Percentiles rank a stretch among this genome's conserved stretches.
These are phyloP conservation scores for Andricus quercusramuli DNA, from an alignment of 2,888 invertebrate species.

Conservation along the genomic window DNA sequence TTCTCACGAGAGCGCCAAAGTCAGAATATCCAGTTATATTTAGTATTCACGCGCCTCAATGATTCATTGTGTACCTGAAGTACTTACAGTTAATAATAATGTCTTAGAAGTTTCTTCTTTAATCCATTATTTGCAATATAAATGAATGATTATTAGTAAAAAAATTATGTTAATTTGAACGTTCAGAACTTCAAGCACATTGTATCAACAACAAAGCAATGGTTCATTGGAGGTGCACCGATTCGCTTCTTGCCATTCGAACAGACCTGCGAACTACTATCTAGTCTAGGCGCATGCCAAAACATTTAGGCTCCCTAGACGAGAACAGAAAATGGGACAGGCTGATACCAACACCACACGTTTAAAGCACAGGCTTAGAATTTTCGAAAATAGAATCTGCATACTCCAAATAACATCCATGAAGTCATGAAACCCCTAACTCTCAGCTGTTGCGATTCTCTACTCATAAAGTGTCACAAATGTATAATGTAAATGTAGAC, in stretches of 20 bases:
- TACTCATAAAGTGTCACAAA: background rate
- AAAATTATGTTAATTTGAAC: no score
- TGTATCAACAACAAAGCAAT: conserved; percentile 2
- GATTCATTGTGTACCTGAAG: background rate
- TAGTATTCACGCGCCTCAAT: conserved; percentile 3
- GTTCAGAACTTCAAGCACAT: no score
- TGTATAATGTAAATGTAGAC: background rate
- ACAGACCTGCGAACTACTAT: conserved; percentile 17
- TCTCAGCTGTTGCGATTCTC: conserved; percentile 6
- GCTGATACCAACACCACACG: conserved; percentile 12
- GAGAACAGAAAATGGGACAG: conserved; percentile 25
- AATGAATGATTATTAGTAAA: no score
- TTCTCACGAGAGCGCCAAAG: conserved; percentile 13
- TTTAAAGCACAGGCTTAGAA: background rate
- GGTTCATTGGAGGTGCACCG: conserved; percentile 31
- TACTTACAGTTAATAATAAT: no score
- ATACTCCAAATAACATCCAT: conserved; percentile 19
- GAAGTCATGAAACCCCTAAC: background rate
- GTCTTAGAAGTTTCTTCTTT: no score
- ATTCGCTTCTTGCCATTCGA: conserved; percentile 14
- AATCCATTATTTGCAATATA: no score
- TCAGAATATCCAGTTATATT: conserved; percentile 25
- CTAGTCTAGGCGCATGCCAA: conserved; percentile 21
- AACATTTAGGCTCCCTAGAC: conserved; percentile 32
- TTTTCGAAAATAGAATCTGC: conserved; percentile 33